These are phyloP conservation scores for Phylloscopus trochilus DNA, from an alignment of 2,113 vertebrate genomes.

Conservation along the genomic window DNA sequence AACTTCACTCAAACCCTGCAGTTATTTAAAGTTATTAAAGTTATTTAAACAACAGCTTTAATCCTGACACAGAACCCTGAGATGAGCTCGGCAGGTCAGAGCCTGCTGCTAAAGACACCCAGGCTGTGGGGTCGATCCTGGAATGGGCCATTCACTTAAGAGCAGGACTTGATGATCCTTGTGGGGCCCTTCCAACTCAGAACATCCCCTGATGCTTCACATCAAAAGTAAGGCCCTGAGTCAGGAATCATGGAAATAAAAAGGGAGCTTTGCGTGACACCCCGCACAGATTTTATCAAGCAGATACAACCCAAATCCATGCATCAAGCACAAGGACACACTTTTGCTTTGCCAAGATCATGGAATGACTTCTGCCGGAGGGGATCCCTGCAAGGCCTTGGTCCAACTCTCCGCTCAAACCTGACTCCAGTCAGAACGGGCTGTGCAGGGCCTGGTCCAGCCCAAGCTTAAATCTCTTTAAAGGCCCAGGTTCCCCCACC, in stretches of 20 bases:
- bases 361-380: neutral
- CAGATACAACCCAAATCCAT: neutral
- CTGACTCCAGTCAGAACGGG: neutral
- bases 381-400: fast-evolving
- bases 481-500: fast-evolving
- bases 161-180: neutral
- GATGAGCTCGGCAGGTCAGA: neutral
- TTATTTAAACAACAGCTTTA: fast-evolving
- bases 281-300: neutral
- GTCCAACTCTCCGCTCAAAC: neutral
- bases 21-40: too few species aligned
- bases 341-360: neutral
- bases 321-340: fast-evolving
- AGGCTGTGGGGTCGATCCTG: neutral
- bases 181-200: neutral
- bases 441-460: neutral
- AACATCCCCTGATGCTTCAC: neutral
- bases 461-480: neutral
- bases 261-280: fast-evolving
- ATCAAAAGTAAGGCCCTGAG: neutral
- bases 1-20: neutral
- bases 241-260: fast-evolving
- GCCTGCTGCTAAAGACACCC: neutral
- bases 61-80: neutral
- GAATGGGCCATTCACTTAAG: neutral